phyloP scores from a whole-genome alignment of 2,113 vertebrate genomes.

The Zootoca vivipara region DNA sequence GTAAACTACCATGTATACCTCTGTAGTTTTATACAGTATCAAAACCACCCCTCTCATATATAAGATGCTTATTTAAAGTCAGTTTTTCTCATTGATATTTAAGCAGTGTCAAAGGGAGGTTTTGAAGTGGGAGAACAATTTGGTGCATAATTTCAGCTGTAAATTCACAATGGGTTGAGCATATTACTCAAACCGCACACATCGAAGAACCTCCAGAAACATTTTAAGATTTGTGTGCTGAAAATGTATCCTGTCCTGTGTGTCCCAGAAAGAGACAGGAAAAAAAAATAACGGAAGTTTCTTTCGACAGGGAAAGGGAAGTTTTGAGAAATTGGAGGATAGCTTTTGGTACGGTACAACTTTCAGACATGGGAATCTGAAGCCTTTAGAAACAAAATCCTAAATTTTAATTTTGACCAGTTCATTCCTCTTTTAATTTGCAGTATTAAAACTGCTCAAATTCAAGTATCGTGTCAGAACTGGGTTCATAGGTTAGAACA shows the following conservation, averaged over 20 bases:
- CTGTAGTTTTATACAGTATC: not conserved
- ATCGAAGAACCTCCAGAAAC: not conserved
- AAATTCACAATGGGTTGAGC: not conserved
- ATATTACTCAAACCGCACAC: not conserved
- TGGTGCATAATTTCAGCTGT: not conserved
- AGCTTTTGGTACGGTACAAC: not conserved
- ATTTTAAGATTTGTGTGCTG: not conserved
- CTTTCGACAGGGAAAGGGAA: not conserved
- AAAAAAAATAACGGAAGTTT: no score
- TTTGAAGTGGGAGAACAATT: not conserved
- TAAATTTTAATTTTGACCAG: not conserved
- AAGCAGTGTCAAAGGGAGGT: not conserved
- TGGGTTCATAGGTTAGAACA: not conserved
- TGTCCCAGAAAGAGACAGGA: no score
- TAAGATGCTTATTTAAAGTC: not conserved
- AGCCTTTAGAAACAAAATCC: no score
- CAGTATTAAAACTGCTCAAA: not conserved
- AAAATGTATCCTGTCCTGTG: no score
- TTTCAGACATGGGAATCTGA: not conserved
- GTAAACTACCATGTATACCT: not conserved
- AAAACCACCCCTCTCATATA: not conserved
- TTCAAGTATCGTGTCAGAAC: not conserved
- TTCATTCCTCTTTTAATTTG: not conserved
- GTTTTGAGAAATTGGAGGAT: not conserved
- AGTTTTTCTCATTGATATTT: not conserved